phyloP scores from a whole-genome alignment of 2,797 vertebrate species.

The Numenius phaeopus region DNA sequence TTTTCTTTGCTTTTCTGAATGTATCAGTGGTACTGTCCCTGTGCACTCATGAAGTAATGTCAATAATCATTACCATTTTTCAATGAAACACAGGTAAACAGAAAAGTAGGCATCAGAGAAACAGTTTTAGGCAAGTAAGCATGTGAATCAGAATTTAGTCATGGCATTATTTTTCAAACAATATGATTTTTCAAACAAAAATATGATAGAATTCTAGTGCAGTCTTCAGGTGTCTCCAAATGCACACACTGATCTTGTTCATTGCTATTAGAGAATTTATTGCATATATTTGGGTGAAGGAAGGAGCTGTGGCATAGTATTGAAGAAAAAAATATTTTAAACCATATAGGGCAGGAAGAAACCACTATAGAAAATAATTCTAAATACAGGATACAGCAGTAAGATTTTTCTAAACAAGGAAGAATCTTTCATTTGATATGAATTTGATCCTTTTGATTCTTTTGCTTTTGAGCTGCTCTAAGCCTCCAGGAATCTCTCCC shows the following conservation, averaged over 20 bases:
- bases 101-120: not conserved
- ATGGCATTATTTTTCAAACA: not conserved
- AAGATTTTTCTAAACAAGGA: not conserved
- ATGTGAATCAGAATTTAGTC: not conserved
- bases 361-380: not conserved
- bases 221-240: not conserved
- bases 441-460: not conserved
- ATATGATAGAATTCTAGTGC: not conserved
- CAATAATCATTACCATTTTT: not conserved
- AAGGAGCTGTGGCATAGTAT: not conserved
- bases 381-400: not conserved
- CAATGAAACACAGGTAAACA: not conserved
- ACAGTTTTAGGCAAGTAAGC: not conserved
- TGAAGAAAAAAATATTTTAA: not conserved
- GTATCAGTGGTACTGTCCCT: not conserved
- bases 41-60: not conserved
- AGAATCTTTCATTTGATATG: not conserved
- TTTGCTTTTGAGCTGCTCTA: not conserved
- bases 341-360: not conserved
- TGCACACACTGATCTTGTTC: not conserved
- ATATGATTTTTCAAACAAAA: not conserved
- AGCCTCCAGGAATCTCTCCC: not conserved
- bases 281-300: not conserved
- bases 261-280: not conserved
- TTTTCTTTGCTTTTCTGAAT: slow-evolving; percentile 10